phyloP scores from a whole-genome alignment of 2,797 vertebrate species.

The Melanotaenia pygmaea region DNA sequence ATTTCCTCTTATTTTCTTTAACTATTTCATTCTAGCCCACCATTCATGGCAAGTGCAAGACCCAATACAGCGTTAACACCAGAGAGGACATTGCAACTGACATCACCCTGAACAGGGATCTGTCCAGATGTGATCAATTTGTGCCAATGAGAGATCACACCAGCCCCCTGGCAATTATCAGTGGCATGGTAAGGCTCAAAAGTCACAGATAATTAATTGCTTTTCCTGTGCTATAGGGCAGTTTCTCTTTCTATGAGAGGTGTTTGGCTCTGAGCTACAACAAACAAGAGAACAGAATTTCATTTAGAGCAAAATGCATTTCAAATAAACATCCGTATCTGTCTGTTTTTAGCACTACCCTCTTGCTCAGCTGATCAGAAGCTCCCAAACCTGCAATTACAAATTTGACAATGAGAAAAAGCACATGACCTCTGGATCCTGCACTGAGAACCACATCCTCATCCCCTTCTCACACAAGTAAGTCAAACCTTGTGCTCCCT shows the following conservation, averaged over 20 bases:
- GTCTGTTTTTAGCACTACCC: constrained; percentile 81
- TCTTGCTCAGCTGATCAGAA: constrained; percentile 86
- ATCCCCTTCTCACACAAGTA: constrained; percentile 91
- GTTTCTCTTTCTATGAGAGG: neutral
- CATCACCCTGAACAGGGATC: constrained; percentile 86
- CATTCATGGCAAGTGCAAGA: constrained; percentile 91
- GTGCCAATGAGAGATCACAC: constrained; percentile 84
- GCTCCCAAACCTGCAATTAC: constrained; percentile 92
- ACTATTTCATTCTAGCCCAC: constrained; percentile 84
- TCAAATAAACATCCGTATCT: neutral
- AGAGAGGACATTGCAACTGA: constrained; percentile 86
- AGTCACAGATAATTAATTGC: neutral
- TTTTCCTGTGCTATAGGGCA: neutral
- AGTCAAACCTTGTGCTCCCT: constrained; percentile 42
- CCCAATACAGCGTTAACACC: constrained; percentile 78
- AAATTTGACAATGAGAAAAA: constrained; percentile 88
- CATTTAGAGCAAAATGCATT: neutral
- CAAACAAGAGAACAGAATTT: neutral
- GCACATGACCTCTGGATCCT: constrained; percentile 88
- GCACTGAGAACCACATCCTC: constrained; percentile 91
- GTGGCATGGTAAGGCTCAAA: constrained; percentile 85
- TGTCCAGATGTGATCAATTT: constrained; percentile 89
- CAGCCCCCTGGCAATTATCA: constrained; percentile 92
- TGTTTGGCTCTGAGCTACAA: neutral
- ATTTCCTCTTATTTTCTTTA: neutral